A percentile compares a stretch with the other conserved stretches of the same genome.
Conservation (phyloP, 2,888 invertebrate species). For the Plagiodera versicolora region DNA sequence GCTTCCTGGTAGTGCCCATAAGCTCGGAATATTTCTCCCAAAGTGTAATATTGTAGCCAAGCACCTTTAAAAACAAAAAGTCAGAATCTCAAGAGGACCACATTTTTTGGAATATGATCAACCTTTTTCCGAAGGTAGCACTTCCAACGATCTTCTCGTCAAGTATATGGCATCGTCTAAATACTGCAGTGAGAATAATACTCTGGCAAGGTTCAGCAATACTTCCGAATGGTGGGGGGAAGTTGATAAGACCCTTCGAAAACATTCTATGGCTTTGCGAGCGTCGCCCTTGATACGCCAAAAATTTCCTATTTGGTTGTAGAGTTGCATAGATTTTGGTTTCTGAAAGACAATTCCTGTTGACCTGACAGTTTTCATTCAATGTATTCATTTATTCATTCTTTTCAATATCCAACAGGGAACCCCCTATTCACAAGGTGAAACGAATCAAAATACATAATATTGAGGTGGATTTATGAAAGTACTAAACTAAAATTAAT, state of each 20-base stretch:
- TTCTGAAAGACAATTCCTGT: slow-evolving; percentile 55
- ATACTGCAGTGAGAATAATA: slow-evolving; percentile 83
- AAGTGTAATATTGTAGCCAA: slow-evolving; percentile 90
- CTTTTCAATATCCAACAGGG: no score
- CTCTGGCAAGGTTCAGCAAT: slow-evolving; percentile 79
- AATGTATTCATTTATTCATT: no score
- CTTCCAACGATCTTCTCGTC: slow-evolving; percentile 80
- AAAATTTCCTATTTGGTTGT: slow-evolving; percentile 90
- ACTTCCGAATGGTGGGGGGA: slow-evolving; percentile 87
- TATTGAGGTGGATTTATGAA: no score
- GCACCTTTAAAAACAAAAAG: slow-evolving; percentile 58
- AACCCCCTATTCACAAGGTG: no score
- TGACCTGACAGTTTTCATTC: no score
- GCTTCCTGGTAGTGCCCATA: slow-evolving; percentile 90
- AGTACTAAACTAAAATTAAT: no score
- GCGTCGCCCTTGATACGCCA: slow-evolving; percentile 90
- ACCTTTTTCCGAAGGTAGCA: slow-evolving; percentile 76
- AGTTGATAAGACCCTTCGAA: slow-evolving; percentile 80
- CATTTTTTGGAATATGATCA: not conserved
- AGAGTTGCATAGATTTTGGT: slow-evolving; percentile 80
- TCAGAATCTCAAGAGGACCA: not conserved
- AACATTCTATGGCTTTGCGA: slow-evolving; percentile 85
- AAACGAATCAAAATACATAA: no score
- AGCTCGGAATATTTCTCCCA: slow-evolving; percentile 89
- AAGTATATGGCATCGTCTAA: slow-evolving; percentile 88